phyloP scores from a whole-genome alignment of 1,140 invertebrate species.

The Drosophila bipectinata region DNA sequence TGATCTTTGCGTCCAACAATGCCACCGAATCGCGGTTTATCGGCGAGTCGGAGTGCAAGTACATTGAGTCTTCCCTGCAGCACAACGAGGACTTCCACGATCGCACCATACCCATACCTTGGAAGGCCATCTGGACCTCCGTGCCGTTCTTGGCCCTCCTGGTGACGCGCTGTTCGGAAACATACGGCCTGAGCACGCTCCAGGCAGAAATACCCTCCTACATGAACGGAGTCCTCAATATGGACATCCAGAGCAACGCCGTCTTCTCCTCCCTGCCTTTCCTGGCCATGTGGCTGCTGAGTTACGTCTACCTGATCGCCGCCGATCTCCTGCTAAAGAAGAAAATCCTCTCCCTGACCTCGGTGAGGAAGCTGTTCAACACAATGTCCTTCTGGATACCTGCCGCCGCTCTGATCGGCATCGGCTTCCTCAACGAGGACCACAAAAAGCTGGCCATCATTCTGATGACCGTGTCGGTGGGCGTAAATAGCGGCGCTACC shows the following conservation, averaged over 20 bases:
- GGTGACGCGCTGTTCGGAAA: slow-evolving; percentile 93
- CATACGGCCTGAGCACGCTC: slow-evolving; percentile 97
- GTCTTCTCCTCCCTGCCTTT: slow-evolving; percentile 92
- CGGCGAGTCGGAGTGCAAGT: slow-evolving; percentile 86
- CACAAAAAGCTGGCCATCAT: slow-evolving; percentile 85
- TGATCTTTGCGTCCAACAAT: slow-evolving; percentile 87
- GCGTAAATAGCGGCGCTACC: slow-evolving; percentile 90
- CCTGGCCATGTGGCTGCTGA: slow-evolving; percentile 88
- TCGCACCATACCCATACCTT: slow-evolving; percentile 86
- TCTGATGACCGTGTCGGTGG: slow-evolving; percentile 89
- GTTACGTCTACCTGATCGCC: slow-evolving; percentile 87
- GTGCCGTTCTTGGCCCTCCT: slow-evolving; percentile 93
- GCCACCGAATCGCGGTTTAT: slow-evolving; percentile 88
- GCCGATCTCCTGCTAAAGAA: slow-evolving; percentile 87
- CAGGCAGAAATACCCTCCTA: slow-evolving; percentile 96
- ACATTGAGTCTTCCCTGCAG: slow-evolving; percentile 86
- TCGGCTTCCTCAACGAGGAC: slow-evolving; percentile 86
- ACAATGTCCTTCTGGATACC: slow-evolving; percentile 87
- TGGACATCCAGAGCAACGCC: slow-evolving; percentile 91
- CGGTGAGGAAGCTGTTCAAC: slow-evolving; percentile 88
- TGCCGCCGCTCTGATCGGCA: slow-evolving; percentile 86
- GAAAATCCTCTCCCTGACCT: slow-evolving; percentile 85
- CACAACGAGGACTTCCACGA: slow-evolving; percentile 73
- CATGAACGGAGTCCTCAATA: slow-evolving; percentile 92
- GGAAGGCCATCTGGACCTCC: slow-evolving; percentile 90